Base-by-base conservation (phyloP, 2,113 vertebrate genomes). In the Recurvirostra avosetta region DNA sequence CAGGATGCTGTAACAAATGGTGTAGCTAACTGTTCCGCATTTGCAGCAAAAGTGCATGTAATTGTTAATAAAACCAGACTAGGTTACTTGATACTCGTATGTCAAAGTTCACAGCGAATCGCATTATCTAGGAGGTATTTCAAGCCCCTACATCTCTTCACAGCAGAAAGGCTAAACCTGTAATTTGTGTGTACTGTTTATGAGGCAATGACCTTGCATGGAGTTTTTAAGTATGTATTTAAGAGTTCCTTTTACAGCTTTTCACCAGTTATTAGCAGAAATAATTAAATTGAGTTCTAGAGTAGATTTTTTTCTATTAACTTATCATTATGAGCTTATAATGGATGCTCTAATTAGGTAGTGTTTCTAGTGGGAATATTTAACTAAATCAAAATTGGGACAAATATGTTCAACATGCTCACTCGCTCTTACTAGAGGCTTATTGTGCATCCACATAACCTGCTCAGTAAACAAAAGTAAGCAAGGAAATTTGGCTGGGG, bases 311-410 rank as follows among this genome's bases (percentile, higher is more conserved):
- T 89, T 96, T 67, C 52, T n/a, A 95, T 87, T 95, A 96, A 92
- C 26, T 95, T 94, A 91, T 71, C 63, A 77, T 94, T 91, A 93
- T 76, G 52, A 73, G 84, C 74, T 96, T 92, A 88, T 83, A 98
- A 96, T 68, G 79, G 77, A 96, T 96, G 22, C 47, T 85, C 49
- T 96, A 97, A 97, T 97, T 96, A 96, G 55, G 27, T 34, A 86
- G 32, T 59, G 32, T 90, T 95, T 94, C 94, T 96, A 87, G 59
- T 94, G 86, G 92, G 52, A 94, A 86, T 94, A 75, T 68, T 86
- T 76, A 58, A 67, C 43, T 86, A 86, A 98, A 96, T 95, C 94
- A 91, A 97, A 97, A 96, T 15, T 26, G 86, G 88, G 83, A 76
- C 79, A 86, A 94, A 95, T 90, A 49, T 6, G 0, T 91, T 94